Evolutionary conservation across 2,113 vertebrate genomes (phyloP).

Genomic region (Anser brachyrhynchus): DNA sequence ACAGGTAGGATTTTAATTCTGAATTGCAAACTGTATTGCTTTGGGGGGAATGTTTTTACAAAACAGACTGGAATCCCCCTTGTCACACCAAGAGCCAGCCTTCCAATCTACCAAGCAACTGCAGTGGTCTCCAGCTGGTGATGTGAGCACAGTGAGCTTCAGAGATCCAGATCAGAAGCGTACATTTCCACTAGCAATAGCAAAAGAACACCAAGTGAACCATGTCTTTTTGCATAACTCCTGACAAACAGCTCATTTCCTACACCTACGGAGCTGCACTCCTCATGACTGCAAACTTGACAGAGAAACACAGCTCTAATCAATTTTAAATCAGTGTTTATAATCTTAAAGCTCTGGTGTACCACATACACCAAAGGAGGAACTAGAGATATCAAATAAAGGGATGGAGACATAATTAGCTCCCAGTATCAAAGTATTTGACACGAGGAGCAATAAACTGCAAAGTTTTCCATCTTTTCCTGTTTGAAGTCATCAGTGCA

Average conservation of each 20-base stretch:
- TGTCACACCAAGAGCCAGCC: not conserved
- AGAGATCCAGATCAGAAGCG: not conserved
- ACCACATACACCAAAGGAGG: not conserved
- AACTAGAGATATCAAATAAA: not conserved
- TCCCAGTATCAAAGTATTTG: not conserved
- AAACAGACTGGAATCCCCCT: not conserved
- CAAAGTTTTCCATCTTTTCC: not conserved
- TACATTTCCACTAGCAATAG: not conserved
- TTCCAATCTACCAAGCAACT: not conserved
- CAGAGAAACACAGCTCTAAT: not conserved
- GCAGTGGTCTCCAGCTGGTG: not conserved
- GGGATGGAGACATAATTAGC: not conserved
- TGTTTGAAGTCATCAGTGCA: not conserved
- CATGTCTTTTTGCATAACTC: rapidly evolving
- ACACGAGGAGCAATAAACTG: not conserved
- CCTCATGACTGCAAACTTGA: not conserved
- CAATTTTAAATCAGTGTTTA: no score
- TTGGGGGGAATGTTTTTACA: not conserved
- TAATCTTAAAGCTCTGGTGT: not conserved
- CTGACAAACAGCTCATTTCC: not conserved
- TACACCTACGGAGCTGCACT: not conserved
- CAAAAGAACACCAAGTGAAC: not conserved
- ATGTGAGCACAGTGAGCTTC: not conserved
- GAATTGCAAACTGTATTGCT: not conserved
- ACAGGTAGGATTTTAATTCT: not conserved